Evolutionary conservation across 2,797 vertebrate genomes (phyloP), one percentile per base, ranked within the genome.

Genomic region (Crocodylus rhombifer): DNA sequence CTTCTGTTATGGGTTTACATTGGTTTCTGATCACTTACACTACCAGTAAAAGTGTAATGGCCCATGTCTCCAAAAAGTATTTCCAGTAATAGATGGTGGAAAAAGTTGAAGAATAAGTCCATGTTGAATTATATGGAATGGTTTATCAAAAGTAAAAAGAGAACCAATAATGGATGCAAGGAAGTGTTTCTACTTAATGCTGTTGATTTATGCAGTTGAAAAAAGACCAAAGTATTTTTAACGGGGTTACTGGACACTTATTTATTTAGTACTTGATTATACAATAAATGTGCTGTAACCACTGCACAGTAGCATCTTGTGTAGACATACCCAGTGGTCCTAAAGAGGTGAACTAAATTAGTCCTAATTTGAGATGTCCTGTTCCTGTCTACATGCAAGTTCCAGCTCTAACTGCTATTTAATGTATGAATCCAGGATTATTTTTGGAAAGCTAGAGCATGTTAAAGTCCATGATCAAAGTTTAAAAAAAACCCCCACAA

Each of bases 341-440:
- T 73, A 55, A 73, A 26, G 18, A 82, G 64, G 78, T 77, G 65
- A 93, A 74, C 36, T 0, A 2, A 23, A 78, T 93, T 64, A 83
- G 77, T 76, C 82, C 77, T 91, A 77, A 26, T 14, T 77, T 71
- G 85, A 77, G 69, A 87, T 94, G 89, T 94, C 81, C 11, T 91
- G 92, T 61, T 92, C 64, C 91, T 36, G 76, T 92, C 85, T 85
- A 76, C 2, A 75, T 58, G 67, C 88, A 89, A 87, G 80, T 55
- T 76, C 25, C 28, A 86, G 18, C 25, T 78, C 64, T 89, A 57
- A 28, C n/a, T 84, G 26, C 65, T 90, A 13, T 18, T 51, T 14
- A 42, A 69, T 80, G 6, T 42, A 10, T 69, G 74, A 78, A 75
- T 82, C 63, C 58, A 57, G 55, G 90, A 80, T 10, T 91, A 55